Conservation (phyloP, 2,113 vertebrate species). For the Sinocyclocheilus maitianheensis region DNA sequence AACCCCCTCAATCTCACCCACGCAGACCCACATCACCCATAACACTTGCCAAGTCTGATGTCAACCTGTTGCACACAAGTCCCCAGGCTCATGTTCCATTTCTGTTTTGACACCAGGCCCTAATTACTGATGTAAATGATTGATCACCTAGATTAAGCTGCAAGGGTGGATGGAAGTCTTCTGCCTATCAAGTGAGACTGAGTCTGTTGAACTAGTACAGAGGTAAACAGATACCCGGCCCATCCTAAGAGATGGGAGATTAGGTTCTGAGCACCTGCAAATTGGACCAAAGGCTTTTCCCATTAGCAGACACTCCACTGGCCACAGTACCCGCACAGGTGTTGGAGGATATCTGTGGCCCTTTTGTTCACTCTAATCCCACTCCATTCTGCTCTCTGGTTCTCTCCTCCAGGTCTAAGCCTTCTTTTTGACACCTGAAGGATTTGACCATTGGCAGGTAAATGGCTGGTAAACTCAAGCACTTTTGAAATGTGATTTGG, state of each 20-base stretch:
- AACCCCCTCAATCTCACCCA: conserved; percentile 51
- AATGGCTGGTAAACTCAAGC: conserved; percentile 70
- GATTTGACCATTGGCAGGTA: conserved; percentile 65
- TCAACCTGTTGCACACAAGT: conserved; percentile 65
- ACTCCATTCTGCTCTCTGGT: conserved; percentile 58
- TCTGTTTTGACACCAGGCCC: conserved; percentile 80
- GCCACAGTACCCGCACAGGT: conserved; percentile 69
- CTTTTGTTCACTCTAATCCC: conserved; percentile 78
- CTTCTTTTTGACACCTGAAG: conserved; percentile 70
- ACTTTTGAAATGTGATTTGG: conserved; percentile 78
- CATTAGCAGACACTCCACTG: conserved; percentile 65
- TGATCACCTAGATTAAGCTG: conserved; percentile 74
- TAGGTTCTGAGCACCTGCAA: conserved; percentile 73
- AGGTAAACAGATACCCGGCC: conserved; percentile 69
- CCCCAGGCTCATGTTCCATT: conserved; percentile 71
- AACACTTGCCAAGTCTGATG: conserved; percentile 73
- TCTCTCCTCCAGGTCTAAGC: conserved; percentile 64
- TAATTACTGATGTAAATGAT: conserved; percentile 82
- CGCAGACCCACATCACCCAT: conserved; percentile 64
- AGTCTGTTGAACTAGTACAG: conserved; percentile 58
- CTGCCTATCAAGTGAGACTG: conserved; percentile 60
- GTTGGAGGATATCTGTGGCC: conserved; percentile 69
- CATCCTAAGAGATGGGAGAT: conserved; percentile 68
- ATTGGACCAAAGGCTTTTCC: conserved; percentile 68
- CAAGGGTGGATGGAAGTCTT: conserved; percentile 65